Evolutionary conservation across 1,140 invertebrate genomes (phyloP).

Genomic region (Frieseomelitta varia): DNA sequence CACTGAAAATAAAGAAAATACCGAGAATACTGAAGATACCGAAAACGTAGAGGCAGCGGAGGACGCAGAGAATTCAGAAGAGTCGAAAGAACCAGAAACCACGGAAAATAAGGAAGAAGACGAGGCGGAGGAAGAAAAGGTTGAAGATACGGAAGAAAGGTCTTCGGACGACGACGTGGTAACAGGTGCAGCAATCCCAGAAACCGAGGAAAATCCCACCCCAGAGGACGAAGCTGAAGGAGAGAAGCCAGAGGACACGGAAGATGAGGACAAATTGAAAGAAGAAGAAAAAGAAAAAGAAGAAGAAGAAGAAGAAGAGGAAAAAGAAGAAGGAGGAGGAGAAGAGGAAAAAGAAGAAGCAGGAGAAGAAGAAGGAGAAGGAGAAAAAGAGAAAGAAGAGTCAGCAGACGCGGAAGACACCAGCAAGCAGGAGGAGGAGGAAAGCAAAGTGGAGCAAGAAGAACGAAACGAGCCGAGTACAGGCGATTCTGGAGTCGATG

Average conservation of each 20-base stretch:
- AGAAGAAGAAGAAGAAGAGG: constrained; percentile 4
- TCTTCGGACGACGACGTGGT: constrained; percentile 67
- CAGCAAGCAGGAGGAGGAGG: constrained; percentile 19
- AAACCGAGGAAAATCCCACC: constrained; percentile 64
- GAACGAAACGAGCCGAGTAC: constrained; percentile 73
- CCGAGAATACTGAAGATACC: constrained; percentile 61
- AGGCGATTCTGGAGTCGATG: constrained; percentile 75
- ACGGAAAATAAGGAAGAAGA: constrained; percentile 71
- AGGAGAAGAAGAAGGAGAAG: constrained; percentile 2
- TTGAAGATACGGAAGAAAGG: constrained; percentile 65
- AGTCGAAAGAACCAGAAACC: constrained; percentile 63
- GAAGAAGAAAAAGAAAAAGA: too few species aligned
- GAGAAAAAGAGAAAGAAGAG: constrained; percentile 18
- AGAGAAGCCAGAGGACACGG: background rate
- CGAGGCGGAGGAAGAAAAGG: constrained; percentile 63
- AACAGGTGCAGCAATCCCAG: constrained; percentile 22
- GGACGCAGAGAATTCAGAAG: constrained; percentile 67
- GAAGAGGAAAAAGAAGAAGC: background rate
- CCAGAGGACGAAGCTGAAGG: constrained; percentile 20
- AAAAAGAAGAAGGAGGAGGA: background rate
- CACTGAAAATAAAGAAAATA: constrained; percentile 70
- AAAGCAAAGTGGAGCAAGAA: constrained; percentile 56
- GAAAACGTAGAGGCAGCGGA: constrained; percentile 68
- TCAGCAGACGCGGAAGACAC: constrained; percentile 24
- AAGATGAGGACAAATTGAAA: background rate